phyloP scores from a whole-genome alignment of 2,113 vertebrate genomes.

The Dipodomys ordii region DNA sequence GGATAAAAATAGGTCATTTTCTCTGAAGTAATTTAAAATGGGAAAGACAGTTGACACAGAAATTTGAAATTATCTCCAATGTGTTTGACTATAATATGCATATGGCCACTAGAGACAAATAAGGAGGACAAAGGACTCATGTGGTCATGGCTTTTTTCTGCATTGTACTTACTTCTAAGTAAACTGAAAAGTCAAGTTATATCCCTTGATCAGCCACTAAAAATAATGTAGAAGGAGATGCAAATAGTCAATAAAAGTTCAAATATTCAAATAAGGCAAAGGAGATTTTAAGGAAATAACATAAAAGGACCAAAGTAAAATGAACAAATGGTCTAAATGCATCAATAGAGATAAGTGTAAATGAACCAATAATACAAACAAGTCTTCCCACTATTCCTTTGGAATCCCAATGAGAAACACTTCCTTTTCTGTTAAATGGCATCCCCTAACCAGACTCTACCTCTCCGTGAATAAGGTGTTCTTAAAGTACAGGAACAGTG shows the following conservation, averaged over 20 bases:
- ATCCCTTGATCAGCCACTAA: neutral
- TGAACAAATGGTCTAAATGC: neutral
- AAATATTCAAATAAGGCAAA: neutral
- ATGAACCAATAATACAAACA: neutral
- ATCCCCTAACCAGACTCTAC: too few species aligned
- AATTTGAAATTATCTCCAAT: neutral
- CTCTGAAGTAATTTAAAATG: neutral
- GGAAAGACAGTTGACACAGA: neutral
- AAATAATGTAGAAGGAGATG: neutral
- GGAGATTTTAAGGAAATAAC: neutral
- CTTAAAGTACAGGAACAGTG: neutral
- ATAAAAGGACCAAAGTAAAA: neutral
- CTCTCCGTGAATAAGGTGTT: neutral
- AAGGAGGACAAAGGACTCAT: neutral
- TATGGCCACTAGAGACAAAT: too few species aligned
- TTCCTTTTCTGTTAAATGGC: neutral
- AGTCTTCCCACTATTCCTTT: neutral
- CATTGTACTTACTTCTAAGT: neutral
- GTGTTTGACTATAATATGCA: neutral
- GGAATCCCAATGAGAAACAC: neutral
- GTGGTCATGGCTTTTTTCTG: neutral
- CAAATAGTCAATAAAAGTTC: neutral
- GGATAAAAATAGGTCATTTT: neutral
- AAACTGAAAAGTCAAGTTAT: neutral
- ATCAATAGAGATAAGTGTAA: neutral